These are phyloP conservation scores for Catalaphyllia jardinei DNA, from an alignment of 64 coral and sea anemone species.

Conservation along the genomic window DNA sequence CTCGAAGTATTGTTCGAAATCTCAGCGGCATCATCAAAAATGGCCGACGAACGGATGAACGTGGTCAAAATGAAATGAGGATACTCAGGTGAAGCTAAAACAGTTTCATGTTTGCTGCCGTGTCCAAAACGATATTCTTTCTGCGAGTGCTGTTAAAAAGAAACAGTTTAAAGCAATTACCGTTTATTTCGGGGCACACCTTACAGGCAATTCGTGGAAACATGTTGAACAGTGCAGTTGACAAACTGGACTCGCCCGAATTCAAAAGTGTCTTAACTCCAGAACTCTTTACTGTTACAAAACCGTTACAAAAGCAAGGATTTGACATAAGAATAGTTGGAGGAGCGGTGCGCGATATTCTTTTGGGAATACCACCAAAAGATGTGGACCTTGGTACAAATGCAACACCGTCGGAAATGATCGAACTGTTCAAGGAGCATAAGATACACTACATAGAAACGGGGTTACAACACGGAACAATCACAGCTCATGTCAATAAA, in stretches of 20 bases:
- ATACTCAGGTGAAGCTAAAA: neutral
- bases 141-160: neutral
- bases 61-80: neutral
- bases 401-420: slow-evolving; percentile 91
- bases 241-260: slow-evolving; percentile 42
- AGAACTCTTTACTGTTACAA: slow-evolving; percentile 68
- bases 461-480: slow-evolving; percentile 85
- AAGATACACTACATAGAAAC: slow-evolving; percentile 93
- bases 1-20: neutral
- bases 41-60: neutral
- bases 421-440: slow-evolving; percentile 69
- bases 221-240: slow-evolving; percentile 10
- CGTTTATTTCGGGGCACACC: neutral
- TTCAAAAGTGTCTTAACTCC: slow-evolving; percentile 79
- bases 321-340: slow-evolving; percentile 94
- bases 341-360: slow-evolving; percentile 87
- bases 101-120: neutral
- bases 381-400: slow-evolving; percentile 91
- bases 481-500: slow-evolving; percentile 85
- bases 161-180: neutral
- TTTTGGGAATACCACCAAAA: slow-evolving; percentile 71
- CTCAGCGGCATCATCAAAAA: slow-evolving; percentile 3
- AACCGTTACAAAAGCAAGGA: slow-evolving; percentile 59
- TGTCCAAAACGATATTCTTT: neutral
- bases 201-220: neutral